These are phyloP conservation scores for Periparus ater DNA, from an alignment of 2,797 vertebrate genomes.

Conservation along the genomic window DNA sequence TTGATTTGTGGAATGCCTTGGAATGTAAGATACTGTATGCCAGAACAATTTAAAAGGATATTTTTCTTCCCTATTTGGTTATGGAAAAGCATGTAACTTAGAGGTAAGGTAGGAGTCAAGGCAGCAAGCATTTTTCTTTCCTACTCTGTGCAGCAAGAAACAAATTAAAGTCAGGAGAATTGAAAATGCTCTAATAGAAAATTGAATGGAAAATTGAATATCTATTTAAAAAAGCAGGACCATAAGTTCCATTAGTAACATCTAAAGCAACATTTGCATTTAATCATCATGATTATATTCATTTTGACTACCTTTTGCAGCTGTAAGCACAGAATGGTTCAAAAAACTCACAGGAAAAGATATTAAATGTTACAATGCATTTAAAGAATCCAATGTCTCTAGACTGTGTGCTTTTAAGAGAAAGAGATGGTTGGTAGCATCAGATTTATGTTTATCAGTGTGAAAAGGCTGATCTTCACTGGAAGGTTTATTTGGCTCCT, in stretches of 20 bases:
- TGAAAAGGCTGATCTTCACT: neutral
- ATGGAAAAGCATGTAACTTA: neutral
- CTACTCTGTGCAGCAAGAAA: neutral
- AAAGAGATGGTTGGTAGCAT: neutral
- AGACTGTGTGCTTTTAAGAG: neutral
- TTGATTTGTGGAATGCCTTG: constrained; percentile 29
- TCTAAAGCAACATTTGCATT: neutral
- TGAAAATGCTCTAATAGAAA: constrained; percentile 23
- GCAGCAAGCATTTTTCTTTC: constrained; percentile 25
- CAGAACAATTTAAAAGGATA: constrained; percentile 26
- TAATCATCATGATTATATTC: neutral
- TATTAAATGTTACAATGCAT: neutral
- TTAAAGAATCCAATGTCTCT: neutral
- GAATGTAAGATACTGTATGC: neutral
- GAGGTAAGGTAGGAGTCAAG: constrained; percentile 25
- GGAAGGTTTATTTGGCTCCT: neutral
- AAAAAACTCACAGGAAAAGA: neutral
- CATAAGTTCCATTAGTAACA: neutral
- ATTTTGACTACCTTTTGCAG: neutral
- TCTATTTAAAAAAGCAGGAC: neutral
- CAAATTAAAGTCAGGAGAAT: neutral
- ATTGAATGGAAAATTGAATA: neutral
- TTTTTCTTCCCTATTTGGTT: constrained; percentile 47
- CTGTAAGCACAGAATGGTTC: neutral
- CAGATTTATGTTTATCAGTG: neutral